These are phyloP conservation scores for Drosophila formosana DNA, from an alignment of 2,888 invertebrate genomes.

Conservation along the genomic window DNA sequence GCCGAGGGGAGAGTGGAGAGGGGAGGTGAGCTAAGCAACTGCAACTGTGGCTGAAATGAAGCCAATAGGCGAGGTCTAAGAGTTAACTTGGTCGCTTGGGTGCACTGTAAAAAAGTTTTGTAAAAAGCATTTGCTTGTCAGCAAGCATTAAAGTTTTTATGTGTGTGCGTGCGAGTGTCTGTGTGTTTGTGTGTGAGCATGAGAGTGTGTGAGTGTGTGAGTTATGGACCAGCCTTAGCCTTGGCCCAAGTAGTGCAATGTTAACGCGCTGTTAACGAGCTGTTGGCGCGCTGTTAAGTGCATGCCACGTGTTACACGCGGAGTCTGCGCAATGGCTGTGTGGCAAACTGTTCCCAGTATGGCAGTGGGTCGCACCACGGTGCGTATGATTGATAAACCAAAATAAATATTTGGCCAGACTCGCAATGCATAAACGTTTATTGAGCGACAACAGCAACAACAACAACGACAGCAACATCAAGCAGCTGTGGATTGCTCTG, in stretches of 20 bases:
- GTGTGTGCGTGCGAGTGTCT: constrained; percentile 2
- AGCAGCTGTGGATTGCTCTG: constrained; percentile 28
- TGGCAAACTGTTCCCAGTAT: constrained; percentile 63
- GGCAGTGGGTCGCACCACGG: constrained; percentile 34
- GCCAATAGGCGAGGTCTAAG: constrained; percentile 13
- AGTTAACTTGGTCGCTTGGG: constrained; percentile 46
- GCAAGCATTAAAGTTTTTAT: constrained; percentile 57
- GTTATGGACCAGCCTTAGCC: constrained; percentile 75
- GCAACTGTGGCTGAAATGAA: constrained; percentile 41
- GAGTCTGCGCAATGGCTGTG: constrained; percentile 62
- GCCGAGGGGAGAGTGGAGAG: constrained; percentile 4
- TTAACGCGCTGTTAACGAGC: constrained; percentile 33
- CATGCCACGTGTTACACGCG: constrained; percentile 62
- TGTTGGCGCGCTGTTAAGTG: constrained; percentile 42
- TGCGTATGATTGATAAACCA: constrained; percentile 81
- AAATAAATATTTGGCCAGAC: constrained; percentile 78
- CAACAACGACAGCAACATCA: constrained; percentile 29
- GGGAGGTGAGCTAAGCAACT: constrained; percentile 11
- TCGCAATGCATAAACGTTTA: constrained; percentile 66
- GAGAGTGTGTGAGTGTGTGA: constrained; percentile 16
- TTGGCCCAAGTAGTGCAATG: constrained; percentile 57
- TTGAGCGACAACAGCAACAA: constrained; percentile 42
- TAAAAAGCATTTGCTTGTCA: constrained; percentile 79
- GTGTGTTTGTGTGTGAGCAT: constrained; percentile 16
- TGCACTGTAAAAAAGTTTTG: constrained; percentile 42